Percentiles rank a stretch among this genome's conserved stretches.
phyloP scores from a whole-genome alignment of 2,797 vertebrate species.

The Falco berigora region DNA sequence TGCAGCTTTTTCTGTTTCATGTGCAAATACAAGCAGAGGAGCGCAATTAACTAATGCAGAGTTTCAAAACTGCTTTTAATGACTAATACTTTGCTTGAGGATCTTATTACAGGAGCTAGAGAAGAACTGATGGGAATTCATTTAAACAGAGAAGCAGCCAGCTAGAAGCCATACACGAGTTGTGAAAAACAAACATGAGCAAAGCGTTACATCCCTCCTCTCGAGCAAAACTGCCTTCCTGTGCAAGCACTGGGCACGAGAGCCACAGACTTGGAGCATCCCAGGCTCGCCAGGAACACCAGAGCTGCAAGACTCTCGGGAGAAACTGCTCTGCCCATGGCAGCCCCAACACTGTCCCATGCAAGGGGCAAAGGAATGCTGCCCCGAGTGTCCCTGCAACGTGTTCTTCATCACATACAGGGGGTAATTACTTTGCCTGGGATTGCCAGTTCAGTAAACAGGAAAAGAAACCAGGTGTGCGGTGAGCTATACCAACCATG shows the following conservation, averaged over 20 bases:
- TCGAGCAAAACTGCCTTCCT: background rate
- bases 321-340: background rate
- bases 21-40: background rate
- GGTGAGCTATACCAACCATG: rapidly evolving
- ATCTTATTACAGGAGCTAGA: background rate
- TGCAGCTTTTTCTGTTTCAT: background rate
- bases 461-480: conserved; percentile 9
- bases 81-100: background rate
- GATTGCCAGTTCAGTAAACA: background rate
- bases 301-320: background rate
- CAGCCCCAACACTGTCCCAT: rapidly evolving
- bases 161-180: background rate
- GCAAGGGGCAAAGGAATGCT: rapidly evolving
- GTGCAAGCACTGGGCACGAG: background rate
- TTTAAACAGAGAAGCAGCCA: background rate
- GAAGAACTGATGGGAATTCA: background rate
- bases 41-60: rapidly evolving
- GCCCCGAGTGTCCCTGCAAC: background rate
- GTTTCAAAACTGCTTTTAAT: background rate
- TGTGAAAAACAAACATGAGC: rapidly evolving
- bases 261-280: background rate
- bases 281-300: background rate
- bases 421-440: background rate
- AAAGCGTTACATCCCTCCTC: background rate
- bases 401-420: background rate